Percentiles rank a stretch among this genome's conserved stretches.
phyloP scores from a whole-genome alignment of 2,797 vertebrate species.

The Bovichtus variegatus region DNA sequence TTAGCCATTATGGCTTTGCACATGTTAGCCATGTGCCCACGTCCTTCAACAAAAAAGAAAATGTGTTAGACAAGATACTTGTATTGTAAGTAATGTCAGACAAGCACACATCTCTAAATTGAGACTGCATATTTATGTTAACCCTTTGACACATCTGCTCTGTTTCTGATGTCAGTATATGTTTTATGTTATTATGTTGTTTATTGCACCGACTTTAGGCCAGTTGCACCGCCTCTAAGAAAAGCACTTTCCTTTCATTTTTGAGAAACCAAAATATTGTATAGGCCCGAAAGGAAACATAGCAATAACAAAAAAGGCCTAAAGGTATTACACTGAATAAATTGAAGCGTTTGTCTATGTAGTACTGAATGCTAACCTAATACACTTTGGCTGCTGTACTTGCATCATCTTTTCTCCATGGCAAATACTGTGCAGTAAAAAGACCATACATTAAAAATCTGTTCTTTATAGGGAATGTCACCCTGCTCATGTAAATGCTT shows the following conservation, averaged over 20 bases:
- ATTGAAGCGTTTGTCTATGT: constrained; percentile 22
- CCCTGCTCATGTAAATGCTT: constrained; percentile 14
- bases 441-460: constrained; percentile 13
- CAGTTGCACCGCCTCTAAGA: constrained; percentile 20
- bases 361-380: constrained; percentile 12
- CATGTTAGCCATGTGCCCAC: constrained; percentile 18
- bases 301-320: constrained; percentile 31
- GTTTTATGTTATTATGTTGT: constrained; percentile 21
- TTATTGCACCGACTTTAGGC: constrained; percentile 7
- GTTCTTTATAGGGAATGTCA: constrained; percentile 27
- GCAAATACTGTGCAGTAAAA: constrained; percentile 8
- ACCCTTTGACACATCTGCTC: constrained; percentile 27
- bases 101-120: constrained; percentile 24
- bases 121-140: constrained; percentile 37
- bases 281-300: constrained; percentile 16
- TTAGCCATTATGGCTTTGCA: constrained; percentile 26
- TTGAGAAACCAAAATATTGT: constrained; percentile 30
- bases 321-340: constrained; percentile 25
- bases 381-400: constrained; percentile 3
- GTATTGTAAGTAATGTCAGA: constrained; percentile 21
- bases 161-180: constrained; percentile 27
- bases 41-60: constrained; percentile 39
- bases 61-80: constrained; percentile 46
- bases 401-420: constrained; percentile 11
- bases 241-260: constrained; percentile 32